phyloP scores from a whole-genome alignment of 2,888 invertebrate genomes.

The Muscina levida region DNA sequence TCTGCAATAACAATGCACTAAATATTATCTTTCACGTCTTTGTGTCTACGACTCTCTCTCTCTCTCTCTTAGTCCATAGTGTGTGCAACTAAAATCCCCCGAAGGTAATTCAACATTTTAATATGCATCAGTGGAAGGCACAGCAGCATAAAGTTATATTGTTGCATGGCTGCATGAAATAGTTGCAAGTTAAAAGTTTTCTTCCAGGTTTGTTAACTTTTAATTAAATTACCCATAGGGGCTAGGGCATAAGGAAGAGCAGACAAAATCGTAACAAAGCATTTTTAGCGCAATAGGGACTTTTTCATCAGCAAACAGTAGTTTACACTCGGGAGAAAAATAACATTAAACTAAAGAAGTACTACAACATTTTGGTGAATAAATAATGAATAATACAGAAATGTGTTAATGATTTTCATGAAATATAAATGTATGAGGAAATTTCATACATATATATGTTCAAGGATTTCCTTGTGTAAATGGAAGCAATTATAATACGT shows the following conservation, averaged over 20 bases:
- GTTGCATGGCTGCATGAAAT: constrained; percentile 21
- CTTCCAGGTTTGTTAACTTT: constrained; percentile 30
- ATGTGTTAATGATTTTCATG: too few relatives aligned
- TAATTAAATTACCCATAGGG: constrained; percentile 48
- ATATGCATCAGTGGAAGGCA: constrained; percentile 34
- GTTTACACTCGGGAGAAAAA: too few relatives aligned
- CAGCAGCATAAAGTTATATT: constrained; percentile 11
- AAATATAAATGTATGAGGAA: too few relatives aligned
- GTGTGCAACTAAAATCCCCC: constrained; percentile 1
- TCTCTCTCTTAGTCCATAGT: neutral
- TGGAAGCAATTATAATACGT: too few relatives aligned
- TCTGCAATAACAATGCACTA: constrained; percentile 17
- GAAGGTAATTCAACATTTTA: constrained; percentile 32
- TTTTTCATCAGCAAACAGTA: neutral
- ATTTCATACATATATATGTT: too few relatives aligned
- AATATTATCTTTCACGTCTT: constrained; percentile 3
- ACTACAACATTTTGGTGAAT: too few relatives aligned
- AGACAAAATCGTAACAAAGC: neutral
- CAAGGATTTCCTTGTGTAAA: too few relatives aligned
- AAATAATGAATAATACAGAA: too few relatives aligned
- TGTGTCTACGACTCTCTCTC: neutral
- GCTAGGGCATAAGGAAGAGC: neutral
- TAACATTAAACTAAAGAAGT: too few relatives aligned
- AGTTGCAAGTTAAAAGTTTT: constrained; percentile 36
- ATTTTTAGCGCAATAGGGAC: constrained; percentile 2